Percentiles rank a stretch among this genome's conserved stretches.
These are phyloP conservation scores for Oryzias woworae DNA, from an alignment of 2,113 vertebrate species.

Conservation along the genomic window DNA sequence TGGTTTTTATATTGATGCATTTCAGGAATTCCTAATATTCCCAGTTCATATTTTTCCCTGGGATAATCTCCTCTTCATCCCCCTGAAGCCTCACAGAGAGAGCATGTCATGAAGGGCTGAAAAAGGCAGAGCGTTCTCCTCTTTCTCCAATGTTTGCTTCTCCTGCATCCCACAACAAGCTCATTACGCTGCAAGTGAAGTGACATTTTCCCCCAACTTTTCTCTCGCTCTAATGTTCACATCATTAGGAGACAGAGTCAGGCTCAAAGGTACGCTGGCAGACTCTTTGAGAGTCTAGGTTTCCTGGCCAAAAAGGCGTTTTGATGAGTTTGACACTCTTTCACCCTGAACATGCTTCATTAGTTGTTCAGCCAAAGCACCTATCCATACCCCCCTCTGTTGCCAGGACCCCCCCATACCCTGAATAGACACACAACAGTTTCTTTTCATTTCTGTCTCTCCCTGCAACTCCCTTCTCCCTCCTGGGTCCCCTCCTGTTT, in stretches of 20 bases:
- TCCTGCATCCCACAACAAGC: conserved; percentile 65
- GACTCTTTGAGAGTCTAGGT: conserved; percentile 62
- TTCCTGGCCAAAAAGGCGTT: conserved; percentile 56
- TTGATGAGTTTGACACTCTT: conserved; percentile 78
- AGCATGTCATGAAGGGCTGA: too few species aligned
- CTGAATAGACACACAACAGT: conserved; percentile 28
- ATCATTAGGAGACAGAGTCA: conserved; percentile 72
- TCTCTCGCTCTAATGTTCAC: conserved; percentile 58
- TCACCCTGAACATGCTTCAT: conserved; percentile 82
- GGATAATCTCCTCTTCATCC: too few species aligned
- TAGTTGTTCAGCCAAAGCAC: conserved; percentile 78
- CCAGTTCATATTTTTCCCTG: too few species aligned
- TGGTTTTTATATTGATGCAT: too few species aligned
- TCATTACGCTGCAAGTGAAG: conserved; percentile 72
- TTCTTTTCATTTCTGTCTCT: conserved; percentile 24
- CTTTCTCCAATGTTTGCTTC: conserved; percentile 43
- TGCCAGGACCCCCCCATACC: neutral
- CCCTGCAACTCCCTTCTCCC: conserved; percentile 46
- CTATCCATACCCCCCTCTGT: conserved; percentile 46
- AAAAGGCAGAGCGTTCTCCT: conserved; percentile 2
- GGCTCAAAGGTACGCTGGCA: conserved; percentile 72
- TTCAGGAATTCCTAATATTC: too few species aligned
- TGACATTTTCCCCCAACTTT: conserved; percentile 73
- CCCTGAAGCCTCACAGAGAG: too few species aligned
- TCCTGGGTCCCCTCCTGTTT: conserved; percentile 67